phyloP scores from a whole-genome alignment of 2,113 vertebrate species.

The Halichoerus grypus region DNA sequence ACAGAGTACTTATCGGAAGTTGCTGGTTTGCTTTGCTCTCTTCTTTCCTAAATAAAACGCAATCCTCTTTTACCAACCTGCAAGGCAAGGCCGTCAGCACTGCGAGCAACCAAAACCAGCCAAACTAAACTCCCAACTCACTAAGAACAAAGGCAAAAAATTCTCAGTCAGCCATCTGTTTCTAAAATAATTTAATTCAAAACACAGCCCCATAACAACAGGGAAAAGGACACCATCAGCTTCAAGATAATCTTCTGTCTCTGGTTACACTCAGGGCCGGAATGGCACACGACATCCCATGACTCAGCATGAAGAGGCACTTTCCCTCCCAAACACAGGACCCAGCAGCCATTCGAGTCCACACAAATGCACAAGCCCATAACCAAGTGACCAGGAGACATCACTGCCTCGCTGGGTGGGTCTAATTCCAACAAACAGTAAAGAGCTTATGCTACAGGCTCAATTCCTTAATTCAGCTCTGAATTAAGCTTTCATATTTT shows the following conservation, averaged over 20 bases:
- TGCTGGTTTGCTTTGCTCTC: neutral
- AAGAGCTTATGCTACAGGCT: slow-evolving; percentile 7
- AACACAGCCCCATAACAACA: slow-evolving; percentile 64
- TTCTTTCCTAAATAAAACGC: neutral
- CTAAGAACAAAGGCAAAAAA: slow-evolving; percentile 66
- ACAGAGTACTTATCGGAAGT: neutral
- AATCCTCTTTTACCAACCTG: slow-evolving; percentile 35
- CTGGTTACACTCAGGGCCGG: slow-evolving; percentile 47
- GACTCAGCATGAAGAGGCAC: slow-evolving; percentile 67
- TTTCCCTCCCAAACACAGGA: neutral
- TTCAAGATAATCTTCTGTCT: slow-evolving; percentile 63
- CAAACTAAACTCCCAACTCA: slow-evolving; percentile 3
- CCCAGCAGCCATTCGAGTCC: accelerated
- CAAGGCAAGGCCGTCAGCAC: slow-evolving; percentile 16
- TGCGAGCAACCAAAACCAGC: slow-evolving; percentile 73
- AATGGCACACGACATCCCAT: neutral
- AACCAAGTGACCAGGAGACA: neutral
- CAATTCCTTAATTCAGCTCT: slow-evolving; percentile 49
- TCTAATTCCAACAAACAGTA: neutral
- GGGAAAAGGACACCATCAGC: slow-evolving; percentile 71
- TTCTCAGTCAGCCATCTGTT: slow-evolving; percentile 56
- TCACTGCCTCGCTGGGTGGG: neutral
- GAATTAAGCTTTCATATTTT: slow-evolving; percentile 24
- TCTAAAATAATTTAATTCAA: slow-evolving; percentile 69
- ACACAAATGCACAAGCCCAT: accelerated